Conservation (phyloP, 2,797 vertebrate genomes). For the Saxicola maurus region DNA sequence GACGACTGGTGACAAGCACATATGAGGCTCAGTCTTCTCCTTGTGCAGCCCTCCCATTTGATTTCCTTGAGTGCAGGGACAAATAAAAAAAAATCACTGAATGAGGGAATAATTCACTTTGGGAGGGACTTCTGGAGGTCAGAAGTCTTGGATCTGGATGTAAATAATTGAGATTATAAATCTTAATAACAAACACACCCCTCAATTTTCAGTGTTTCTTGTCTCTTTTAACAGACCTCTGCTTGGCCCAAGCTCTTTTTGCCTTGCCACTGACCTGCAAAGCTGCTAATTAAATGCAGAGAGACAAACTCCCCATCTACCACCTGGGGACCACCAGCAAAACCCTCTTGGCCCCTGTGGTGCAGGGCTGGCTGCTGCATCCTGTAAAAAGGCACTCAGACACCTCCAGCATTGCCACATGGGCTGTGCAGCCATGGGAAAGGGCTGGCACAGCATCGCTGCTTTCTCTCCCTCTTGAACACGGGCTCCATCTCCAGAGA, state of each 20-base stretch:
- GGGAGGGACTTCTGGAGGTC: background rate
- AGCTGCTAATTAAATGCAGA: background rate
- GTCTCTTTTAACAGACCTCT: background rate
- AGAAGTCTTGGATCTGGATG: background rate
- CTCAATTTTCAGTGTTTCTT: background rate
- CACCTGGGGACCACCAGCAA: background rate
- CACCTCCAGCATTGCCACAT: background rate
- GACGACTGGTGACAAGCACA: background rate
- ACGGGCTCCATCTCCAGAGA: background rate
- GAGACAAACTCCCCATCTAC: background rate
- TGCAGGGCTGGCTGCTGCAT: background rate
- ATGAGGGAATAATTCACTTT: background rate
- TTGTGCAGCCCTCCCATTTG: background rate
- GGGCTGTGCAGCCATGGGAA: background rate
- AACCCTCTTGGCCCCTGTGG: background rate
- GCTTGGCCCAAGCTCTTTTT: background rate
- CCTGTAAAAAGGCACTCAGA: background rate
- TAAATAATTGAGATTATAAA: background rate
- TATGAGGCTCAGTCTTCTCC: background rate
- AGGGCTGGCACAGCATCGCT: background rate
- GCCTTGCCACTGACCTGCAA: background rate
- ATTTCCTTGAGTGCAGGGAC: background rate
- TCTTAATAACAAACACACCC: background rate
- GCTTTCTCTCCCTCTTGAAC: background rate
- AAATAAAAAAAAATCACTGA: background rate